Base-by-base conservation (phyloP, 2,113 vertebrate species). In the Scolopax mira region DNA sequence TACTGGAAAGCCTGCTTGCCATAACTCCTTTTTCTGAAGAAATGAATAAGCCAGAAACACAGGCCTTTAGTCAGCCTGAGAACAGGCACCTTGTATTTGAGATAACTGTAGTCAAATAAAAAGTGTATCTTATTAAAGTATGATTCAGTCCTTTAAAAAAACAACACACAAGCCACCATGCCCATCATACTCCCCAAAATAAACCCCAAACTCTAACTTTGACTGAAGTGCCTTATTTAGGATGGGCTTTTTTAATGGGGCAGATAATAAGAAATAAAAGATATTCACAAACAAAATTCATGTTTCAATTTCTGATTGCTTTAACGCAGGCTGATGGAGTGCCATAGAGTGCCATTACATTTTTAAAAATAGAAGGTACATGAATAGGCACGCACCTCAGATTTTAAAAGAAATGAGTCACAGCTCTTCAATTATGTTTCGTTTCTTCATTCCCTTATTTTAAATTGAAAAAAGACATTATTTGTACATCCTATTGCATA, bases 381-480 rank as follows among this genome's bases (percentile, higher is more conserved):
- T 70, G 89, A 97, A 96, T 33, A 94, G 80, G 83, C 77, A 79
- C 46, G 71, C 91, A 94, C 33, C 60, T 95, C n/a, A 31, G 10
- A 31, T 96, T 96, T 85, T 88, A 61, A 84, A 49, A 93, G 21
- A 80, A 82, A 90, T 85, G 80, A 95, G 58, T 93, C 94, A 94
- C 51, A 44, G 74, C 18, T 83, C 75, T 91, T 71, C 77, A 90
- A 30, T 90, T 73, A 73, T 52, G 8, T 46, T 91, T 88, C 44
- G 39, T 85, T 94, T 72, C 46, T 85, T 61, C 65, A 13, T 35
- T 74, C 21, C 44, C 49, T 55, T 42, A 65, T 95, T 92, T 86
- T 83, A 79, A 72, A 74, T 74, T 67, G 80, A 73, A 77, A 77
- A 75, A 89, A 93, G 15, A 80, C 7, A 25, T 54, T 95, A 90